Percentiles rank a stretch among this genome's conserved stretches.
These are phyloP conservation scores for Perdita meconis DNA, from an alignment of 2,888 invertebrate species.

Conservation along the genomic window DNA sequence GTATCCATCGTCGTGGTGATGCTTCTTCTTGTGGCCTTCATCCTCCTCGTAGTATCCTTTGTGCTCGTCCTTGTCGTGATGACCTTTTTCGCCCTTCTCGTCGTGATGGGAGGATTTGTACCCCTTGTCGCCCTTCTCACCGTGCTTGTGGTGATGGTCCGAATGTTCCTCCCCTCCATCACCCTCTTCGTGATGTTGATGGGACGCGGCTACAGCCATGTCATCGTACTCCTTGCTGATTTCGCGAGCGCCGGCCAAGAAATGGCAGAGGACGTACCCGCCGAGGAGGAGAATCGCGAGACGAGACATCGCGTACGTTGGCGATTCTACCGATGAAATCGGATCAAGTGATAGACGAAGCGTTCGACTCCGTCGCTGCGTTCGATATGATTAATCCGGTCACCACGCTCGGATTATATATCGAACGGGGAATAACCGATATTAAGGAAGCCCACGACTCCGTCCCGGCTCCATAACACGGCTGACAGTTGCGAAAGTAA, in stretches of 20 bases:
- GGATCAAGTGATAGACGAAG: constrained; percentile 29
- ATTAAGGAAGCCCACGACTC: constrained; percentile 75
- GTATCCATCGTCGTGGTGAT: constrained; percentile 88
- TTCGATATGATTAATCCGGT: constrained; percentile 69
- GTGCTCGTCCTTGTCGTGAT: constrained; percentile 89
- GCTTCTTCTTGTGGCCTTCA: constrained; percentile 87
- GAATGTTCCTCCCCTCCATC: constrained; percentile 89
- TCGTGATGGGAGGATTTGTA: constrained; percentile 89
- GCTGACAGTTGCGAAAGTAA: constrained; percentile 74
- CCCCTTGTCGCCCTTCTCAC: constrained; percentile 90
- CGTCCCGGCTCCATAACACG: constrained; percentile 68
- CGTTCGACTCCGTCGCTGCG: constrained; percentile 64
- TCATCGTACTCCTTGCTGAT: constrained; percentile 85
- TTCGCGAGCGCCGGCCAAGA: constrained; percentile 81
- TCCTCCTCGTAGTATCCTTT: constrained; percentile 87
- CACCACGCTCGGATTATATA: constrained; percentile 78
- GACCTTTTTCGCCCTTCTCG: constrained; percentile 89
- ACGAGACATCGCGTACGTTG: constrained; percentile 57
- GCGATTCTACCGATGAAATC: constrained; percentile 12
- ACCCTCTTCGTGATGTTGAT: constrained; percentile 86
- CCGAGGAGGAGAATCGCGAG: constrained; percentile 41
- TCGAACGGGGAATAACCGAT: constrained; percentile 75
- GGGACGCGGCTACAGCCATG: constrained; percentile 85
- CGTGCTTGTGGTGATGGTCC: constrained; percentile 88
- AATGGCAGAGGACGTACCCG: constrained; percentile 27